Base-by-base conservation (phyloP, 2,888 invertebrate species). In the Conomelus anceps region DNA sequence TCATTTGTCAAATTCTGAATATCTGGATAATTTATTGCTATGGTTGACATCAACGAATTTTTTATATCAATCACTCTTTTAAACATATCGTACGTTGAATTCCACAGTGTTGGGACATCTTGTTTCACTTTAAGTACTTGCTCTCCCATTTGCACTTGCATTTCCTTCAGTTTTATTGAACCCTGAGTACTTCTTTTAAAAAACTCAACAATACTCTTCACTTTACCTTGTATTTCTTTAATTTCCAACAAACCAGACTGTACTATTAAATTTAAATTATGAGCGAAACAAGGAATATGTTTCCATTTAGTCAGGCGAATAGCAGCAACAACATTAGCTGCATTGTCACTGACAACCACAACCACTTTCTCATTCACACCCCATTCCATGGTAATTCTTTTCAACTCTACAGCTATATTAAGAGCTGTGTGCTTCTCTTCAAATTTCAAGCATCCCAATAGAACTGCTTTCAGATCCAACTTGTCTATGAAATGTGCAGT, bases 231-330 rank as follows among this genome's bases (percentile, higher is more conserved):
- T n/a, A 88, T 11, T 23, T 41, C n/a, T 88, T 88, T 4, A 63
- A 88, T 88, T 4, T 88, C 88, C 7, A 0, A 3, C 20, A 88
- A 20, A 17, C 63, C 88, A 88, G 63, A 22, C 63, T 88, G 84
- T 3, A 63, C 84, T 20, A 88, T 63, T 88, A 88, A 88, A 88
- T 88, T 84, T 20, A 88, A 63, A 4, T 13, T 87, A 41, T 89
- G 85, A 11, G 90, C 90, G 84, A 89, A 90, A 22, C 90, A 90
- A 7, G 89, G 85, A 20, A 90, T 89, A 84, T 90, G 90, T 22
- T 84, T 24, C 41, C 41, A 20, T 89, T 29, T 23, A 20, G 41
- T 24, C 84, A 89, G 24, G n/a, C 87, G 9, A 24, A 89, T 86
- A 3, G 90, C 90, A 13, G 87, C 85, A 0, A 88, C 89, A 22